A percentile compares a stretch with the other conserved stretches of the same genome.
Evolutionary conservation across 2,797 vertebrate genomes (phyloP).

Genomic region (Leuciscus waleckii): DNA sequence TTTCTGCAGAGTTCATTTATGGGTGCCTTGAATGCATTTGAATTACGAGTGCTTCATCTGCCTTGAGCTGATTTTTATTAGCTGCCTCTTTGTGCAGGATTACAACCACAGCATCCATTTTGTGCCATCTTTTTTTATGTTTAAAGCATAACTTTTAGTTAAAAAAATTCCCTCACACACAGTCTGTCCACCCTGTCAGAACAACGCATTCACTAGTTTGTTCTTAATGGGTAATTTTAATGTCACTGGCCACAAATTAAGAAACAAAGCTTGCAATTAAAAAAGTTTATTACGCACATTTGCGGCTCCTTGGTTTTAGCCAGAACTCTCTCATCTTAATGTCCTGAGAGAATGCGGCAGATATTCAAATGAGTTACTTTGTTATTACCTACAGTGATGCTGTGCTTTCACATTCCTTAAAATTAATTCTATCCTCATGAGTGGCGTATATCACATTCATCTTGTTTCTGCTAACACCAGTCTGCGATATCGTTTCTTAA

Average conservation of each 20-base stretch:
- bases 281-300: conserved; percentile 72
- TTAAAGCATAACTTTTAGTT: conserved; percentile 72
- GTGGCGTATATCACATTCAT: conserved; percentile 77
- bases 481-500: conserved; percentile 79
- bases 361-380: conserved; percentile 82
- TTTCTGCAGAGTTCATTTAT: conserved; percentile 77
- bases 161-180: conserved; percentile 71
- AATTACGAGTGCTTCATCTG: conserved; percentile 80
- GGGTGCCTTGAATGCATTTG: conserved; percentile 80
- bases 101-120: conserved; percentile 77
- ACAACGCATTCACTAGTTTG: conserved; percentile 67
- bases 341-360: conserved; percentile 71
- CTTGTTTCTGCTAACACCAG: conserved; percentile 73
- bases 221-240: conserved; percentile 70
- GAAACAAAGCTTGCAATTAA: conserved; percentile 79
- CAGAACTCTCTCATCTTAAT: conserved; percentile 74
- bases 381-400: conserved; percentile 74
- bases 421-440: conserved; percentile 79
- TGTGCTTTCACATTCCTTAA: conserved; percentile 73
- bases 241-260: conserved; percentile 74
- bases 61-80: conserved; percentile 83
- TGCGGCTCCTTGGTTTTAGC: conserved; percentile 66
- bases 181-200: conserved; percentile 58
- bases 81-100: conserved; percentile 80
- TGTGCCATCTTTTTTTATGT: conserved; percentile 71